Evolutionary conservation across 2,888 invertebrate genomes (phyloP).

Genomic region (Stenurella melanura): DNA sequence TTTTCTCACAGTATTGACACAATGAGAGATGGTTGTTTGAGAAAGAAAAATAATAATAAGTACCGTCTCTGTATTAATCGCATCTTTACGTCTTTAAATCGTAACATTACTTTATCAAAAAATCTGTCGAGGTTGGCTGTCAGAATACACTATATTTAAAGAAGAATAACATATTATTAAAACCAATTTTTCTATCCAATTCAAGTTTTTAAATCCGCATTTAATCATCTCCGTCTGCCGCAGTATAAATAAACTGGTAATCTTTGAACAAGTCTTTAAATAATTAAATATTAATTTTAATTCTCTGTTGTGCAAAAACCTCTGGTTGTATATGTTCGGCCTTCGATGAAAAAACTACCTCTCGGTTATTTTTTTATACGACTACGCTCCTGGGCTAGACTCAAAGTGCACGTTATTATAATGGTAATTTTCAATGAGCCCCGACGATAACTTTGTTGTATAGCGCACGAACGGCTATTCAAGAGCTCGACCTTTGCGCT

Average conservation of each 20-base stretch:
- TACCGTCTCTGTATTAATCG: too few species aligned
- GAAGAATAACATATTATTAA: not conserved
- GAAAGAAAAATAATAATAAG: too few species aligned
- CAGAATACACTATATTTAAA: not conserved
- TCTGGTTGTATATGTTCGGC: not conserved
- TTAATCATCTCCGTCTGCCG: not conserved
- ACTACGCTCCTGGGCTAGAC: slow-evolving; percentile 20
- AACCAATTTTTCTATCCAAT: not conserved
- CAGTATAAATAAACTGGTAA: not conserved
- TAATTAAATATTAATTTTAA: not conserved
- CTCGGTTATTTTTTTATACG: not conserved
- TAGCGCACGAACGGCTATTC: slow-evolving; percentile 20
- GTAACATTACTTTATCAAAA: not conserved
- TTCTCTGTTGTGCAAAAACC: not conserved
- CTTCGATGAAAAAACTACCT: slow-evolving; percentile 2
- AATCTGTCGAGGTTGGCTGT: not conserved
- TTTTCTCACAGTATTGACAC: too few species aligned
- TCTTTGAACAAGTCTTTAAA: not conserved
- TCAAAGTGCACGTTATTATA: slow-evolving; percentile 3
- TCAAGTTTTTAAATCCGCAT: not conserved
- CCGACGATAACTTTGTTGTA: slow-evolving; percentile 19
- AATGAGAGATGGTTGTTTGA: too few species aligned
- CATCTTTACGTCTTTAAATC: not conserved
- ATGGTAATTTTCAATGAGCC: slow-evolving; percentile 24
- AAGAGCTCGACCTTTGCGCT: slow-evolving; percentile 14